Evolutionary conservation across 2,113 vertebrate genomes (phyloP).

Genomic region (Grallaria varia): DNA sequence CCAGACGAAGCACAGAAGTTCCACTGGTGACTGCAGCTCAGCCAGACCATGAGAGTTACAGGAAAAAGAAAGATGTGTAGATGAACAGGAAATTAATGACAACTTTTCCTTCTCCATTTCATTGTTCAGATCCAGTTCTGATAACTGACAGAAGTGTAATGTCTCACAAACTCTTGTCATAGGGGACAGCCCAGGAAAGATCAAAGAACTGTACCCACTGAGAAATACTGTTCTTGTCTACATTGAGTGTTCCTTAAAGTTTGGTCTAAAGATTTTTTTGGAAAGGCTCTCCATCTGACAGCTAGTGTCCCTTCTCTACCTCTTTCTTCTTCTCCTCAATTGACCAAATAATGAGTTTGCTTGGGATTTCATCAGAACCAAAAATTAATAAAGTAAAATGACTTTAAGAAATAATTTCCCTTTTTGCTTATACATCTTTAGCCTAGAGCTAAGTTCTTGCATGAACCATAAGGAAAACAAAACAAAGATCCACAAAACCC

Average conservation of each 20-base stretch:
- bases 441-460: neutral
- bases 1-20: neutral
- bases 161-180: neutral
- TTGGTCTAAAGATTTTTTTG: neutral
- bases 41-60: neutral
- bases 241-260: neutral
- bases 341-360: neutral
- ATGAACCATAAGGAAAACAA: neutral
- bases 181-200: neutral
- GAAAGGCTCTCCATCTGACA: neutral
- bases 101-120: neutral
- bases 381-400: constrained; percentile 6
- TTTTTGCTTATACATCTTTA: neutral
- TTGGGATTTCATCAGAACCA: neutral
- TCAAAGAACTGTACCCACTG: neutral
- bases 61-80: neutral
- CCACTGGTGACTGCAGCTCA: neutral
- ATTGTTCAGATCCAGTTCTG: neutral
- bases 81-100: neutral
- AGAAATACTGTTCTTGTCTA: neutral
- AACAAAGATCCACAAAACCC: neutral
- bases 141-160: neutral
- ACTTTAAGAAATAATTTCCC: neutral
- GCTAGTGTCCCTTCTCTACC: neutral
- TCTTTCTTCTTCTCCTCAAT: neutral